phyloP scores from a whole-genome alignment of 2,797 vertebrate genomes.

The Galagoides demidoff region DNA sequence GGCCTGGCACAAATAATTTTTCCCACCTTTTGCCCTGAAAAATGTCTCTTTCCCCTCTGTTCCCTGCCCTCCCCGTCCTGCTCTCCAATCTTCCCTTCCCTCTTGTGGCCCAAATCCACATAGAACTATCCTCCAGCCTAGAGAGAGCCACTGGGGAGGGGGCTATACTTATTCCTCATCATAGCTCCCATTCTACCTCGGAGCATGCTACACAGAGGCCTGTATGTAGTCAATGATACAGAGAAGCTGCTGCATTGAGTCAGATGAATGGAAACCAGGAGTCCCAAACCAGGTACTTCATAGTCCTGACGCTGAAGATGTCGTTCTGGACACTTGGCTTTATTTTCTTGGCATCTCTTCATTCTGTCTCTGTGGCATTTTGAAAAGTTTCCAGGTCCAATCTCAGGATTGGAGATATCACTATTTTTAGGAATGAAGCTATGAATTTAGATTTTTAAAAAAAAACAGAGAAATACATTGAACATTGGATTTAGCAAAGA shows the following conservation, averaged over 20 bases:
- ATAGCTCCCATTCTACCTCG: accelerated
- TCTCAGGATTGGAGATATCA: neutral
- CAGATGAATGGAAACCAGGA: neutral
- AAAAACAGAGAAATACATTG: neutral
- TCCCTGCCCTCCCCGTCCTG: neutral
- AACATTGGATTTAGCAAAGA: neutral
- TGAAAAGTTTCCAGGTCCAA: neutral
- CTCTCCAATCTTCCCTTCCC: neutral
- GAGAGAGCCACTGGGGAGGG: neutral
- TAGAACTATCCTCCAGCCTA: neutral
- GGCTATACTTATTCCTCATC: neutral
- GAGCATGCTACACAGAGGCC: no score
- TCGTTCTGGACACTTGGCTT: neutral
- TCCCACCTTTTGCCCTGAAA: neutral
- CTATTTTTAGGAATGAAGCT: neutral
- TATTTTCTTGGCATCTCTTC: neutral
- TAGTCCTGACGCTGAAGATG: neutral
- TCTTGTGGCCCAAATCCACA: neutral
- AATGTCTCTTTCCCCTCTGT: neutral
- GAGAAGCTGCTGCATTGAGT: neutral
- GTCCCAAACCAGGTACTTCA: neutral
- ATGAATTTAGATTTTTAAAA: neutral
- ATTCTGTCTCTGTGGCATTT: neutral
- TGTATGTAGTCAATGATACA: neutral
- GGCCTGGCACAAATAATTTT: neutral